A percentile compares a stretch with the other conserved stretches of the same genome.
phyloP scores from a whole-genome alignment of 64 coral and sea anemone genomes.

The Pocillopora verrucosa region DNA sequence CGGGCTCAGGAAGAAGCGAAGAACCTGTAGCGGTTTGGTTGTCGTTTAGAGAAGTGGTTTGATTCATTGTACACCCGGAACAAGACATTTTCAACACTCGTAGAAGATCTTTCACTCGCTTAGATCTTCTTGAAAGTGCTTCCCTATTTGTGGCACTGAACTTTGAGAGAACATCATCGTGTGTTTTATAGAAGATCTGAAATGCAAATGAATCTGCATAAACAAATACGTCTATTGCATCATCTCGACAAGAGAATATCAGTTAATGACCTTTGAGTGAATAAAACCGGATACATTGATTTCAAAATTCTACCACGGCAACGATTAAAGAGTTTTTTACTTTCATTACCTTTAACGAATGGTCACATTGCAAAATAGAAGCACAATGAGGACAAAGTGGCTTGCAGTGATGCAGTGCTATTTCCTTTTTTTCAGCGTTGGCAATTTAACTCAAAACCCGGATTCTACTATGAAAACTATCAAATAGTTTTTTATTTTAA shows the following conservation, averaged over 20 bases:
- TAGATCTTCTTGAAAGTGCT: too few relatives aligned
- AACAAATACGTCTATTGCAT: background rate
- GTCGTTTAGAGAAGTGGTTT: too few relatives aligned
- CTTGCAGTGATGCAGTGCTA: too few relatives aligned
- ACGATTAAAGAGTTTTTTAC: background rate
- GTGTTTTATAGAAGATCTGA: background rate
- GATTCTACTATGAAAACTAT: background rate
- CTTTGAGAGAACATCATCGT: background rate
- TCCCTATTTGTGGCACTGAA: background rate
- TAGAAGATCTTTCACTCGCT: background rate
- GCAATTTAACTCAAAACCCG: too few relatives aligned
- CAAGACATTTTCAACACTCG: background rate
- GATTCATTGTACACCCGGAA: background rate
- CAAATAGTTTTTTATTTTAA: background rate
- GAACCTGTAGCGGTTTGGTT: background rate
- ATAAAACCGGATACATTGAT: conserved; percentile 24
- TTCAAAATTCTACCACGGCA: background rate
- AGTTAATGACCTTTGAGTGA: background rate
- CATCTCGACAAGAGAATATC: background rate
- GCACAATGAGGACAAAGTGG: background rate
- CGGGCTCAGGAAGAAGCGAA: conserved; percentile 19
- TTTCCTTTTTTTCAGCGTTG: too few relatives aligned
- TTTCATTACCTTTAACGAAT: background rate
- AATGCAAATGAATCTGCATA: background rate
- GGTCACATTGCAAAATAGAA: background rate